phyloP scores from a whole-genome alignment of 2,888 invertebrate species.

The Deroplatys truncata region DNA sequence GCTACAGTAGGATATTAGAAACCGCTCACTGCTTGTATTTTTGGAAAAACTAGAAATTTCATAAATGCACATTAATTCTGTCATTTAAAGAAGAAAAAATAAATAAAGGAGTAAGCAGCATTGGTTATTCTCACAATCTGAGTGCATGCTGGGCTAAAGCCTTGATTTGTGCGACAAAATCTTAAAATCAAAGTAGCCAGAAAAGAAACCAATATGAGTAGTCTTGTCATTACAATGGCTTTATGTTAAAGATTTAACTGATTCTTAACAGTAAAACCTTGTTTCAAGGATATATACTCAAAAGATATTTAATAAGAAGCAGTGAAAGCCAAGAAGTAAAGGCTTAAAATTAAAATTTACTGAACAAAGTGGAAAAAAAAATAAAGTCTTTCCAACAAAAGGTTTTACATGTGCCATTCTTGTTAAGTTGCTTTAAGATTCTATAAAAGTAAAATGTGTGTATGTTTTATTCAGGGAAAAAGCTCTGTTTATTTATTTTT shows the following conservation, averaged over 20 bases:
- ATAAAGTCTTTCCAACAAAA: too few species aligned
- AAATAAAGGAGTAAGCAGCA: not conserved
- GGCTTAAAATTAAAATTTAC: not conserved
- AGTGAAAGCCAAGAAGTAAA: not conserved
- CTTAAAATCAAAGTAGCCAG: not conserved
- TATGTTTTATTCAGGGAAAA: too few species aligned
- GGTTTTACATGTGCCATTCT: too few species aligned
- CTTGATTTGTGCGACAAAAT: not conserved
- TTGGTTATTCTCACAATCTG: not conserved
- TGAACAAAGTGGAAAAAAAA: too few species aligned
- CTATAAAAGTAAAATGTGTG: too few species aligned
- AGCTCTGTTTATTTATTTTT: too few species aligned
- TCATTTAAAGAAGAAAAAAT: not conserved
- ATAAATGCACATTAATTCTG: not conserved
- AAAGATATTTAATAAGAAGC: too few species aligned
- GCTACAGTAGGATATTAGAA: not conserved
- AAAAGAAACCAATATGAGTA: not conserved
- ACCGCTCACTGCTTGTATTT: not conserved
- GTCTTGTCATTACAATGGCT: not conserved
- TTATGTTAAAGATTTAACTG: conserved; percentile 15
- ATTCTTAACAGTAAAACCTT: conserved; percentile 15
- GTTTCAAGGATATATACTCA: not conserved
- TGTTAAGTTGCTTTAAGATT: too few species aligned
- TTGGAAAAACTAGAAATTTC: not conserved
- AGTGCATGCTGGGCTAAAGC: not conserved